These are phyloP conservation scores for Eilema caniola DNA, from an alignment of 2,888 invertebrate species.

Conservation along the genomic window DNA sequence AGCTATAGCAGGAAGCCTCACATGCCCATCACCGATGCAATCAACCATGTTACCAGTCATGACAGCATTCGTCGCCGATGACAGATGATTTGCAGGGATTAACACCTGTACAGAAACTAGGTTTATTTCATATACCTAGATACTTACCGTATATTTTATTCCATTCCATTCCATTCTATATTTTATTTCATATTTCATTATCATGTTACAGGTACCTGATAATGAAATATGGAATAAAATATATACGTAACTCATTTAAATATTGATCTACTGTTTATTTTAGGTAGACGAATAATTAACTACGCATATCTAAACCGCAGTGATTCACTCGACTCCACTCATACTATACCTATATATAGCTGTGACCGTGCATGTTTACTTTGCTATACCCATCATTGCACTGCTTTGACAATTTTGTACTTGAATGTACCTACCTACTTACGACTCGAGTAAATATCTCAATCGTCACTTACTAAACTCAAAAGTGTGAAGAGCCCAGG, in stretches of 20 bases:
- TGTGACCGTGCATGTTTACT: conserved; percentile 29
- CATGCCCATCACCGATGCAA: conserved; percentile 56
- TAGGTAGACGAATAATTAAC: neutral
- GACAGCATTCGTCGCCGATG: conserved; percentile 1
- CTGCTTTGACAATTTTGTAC: conserved; percentile 16
- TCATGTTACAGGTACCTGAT: too few species aligned
- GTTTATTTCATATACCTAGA: too few species aligned
- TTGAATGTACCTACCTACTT: neutral
- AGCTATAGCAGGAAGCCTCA: conserved; percentile 17
- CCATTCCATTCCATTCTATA: too few species aligned
- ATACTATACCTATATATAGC: conserved; percentile 29
- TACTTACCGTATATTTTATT: too few species aligned
- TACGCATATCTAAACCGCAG: conserved; percentile 22
- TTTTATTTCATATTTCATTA: too few species aligned
- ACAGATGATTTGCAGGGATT: neutral
- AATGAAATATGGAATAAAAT: too few species aligned
- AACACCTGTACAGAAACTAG: neutral
- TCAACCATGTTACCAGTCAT: conserved; percentile 31
- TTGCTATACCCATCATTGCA: conserved; percentile 4
- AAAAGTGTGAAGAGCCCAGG: neutral
- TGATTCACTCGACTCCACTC: conserved; percentile 23
- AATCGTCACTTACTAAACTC: conserved; percentile 16
- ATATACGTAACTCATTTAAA: too few species aligned
- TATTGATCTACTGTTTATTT: too few species aligned
- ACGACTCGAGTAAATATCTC: conserved; percentile 16